Evolutionary conservation across 2,113 vertebrate species (phyloP).

Genomic region (Phrynosoma blainvillii): DNA sequence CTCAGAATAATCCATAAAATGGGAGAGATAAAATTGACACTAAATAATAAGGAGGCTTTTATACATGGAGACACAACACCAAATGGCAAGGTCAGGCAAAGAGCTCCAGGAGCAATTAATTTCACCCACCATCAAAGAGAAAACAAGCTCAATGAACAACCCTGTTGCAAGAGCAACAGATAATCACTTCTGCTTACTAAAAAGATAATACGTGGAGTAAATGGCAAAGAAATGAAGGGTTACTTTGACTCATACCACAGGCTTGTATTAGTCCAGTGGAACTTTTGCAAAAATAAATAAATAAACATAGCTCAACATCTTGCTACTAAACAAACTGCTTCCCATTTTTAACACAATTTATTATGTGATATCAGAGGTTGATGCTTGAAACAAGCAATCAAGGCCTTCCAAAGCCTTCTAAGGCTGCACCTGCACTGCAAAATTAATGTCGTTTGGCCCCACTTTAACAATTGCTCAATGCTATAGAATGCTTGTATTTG

Average conservation of each 20-base stretch:
- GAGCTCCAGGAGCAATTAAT: not conserved
- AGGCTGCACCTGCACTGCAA: no score
- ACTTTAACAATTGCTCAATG: no score
- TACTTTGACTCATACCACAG: not conserved
- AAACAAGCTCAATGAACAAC: not conserved
- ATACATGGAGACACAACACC: not conserved
- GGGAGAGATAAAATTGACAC: not conserved
- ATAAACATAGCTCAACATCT: not conserved
- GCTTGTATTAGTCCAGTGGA: not conserved
- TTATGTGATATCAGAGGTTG: not conserved
- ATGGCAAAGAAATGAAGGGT: not conserved
- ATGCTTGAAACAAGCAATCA: not conserved
- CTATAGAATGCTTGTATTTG: no score
- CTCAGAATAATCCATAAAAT: slow-evolving; percentile 16
- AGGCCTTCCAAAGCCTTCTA: no score
- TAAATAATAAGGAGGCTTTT: slow-evolving; percentile 3
- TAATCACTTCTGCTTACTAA: not conserved
- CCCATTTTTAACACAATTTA: not conserved
- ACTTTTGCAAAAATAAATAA: no score
- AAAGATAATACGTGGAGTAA: not conserved
- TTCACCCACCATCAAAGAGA: not conserved
- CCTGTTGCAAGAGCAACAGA: not conserved
- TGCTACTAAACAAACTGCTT: not conserved
- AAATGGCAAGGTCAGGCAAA: not conserved
- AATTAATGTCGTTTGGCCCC: no score